Evolutionary conservation across 2,113 vertebrate genomes (phyloP), one percentile per base, ranked within the genome.

Genomic region (Callochromis pleurospilus): DNA sequence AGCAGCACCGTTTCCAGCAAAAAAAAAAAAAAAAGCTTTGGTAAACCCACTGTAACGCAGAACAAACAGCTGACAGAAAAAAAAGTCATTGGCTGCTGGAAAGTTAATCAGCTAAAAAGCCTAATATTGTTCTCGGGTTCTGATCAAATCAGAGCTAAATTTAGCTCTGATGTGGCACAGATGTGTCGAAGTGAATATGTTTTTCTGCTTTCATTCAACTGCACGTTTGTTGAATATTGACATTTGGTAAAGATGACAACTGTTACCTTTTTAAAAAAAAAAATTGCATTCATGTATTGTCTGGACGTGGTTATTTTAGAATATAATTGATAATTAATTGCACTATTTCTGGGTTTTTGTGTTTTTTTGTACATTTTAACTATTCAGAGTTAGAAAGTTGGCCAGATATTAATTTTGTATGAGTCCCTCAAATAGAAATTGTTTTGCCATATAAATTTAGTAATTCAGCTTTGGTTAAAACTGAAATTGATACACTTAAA

Each of bases 351-450:
- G 6, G 5, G 1, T 2, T 60, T 58, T 33, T 60, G 13, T 6
- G 0, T 0, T 0, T 8, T 24, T 60, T 19, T 62, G 29, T 31
- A 36, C 58, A 62, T 62, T 62, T 62, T n/a, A 65, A 36, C 60
- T 36, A 36, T 65, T 36, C 31, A 36, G 60, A 65, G 6, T 65
- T n/a, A 36, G 6, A 65, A 65, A 65, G 60, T 38, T 65, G 33
- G 33, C 6, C 31, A 65, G 4, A 65, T 65, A 13, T 13, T 12
- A 65, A 65, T 38, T 38, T 40, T 40, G 3, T 14, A 8, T 21
- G 36, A 68, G 36, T 68, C 11, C 62, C 19, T 68, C 62, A 65
- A 38, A 65, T 38, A 38, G 36, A 70, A 70, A 70, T 70, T 40
- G 62, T 70, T 70, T 70, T 24, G n/a, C 5, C n/a, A n/a, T 65